Evolutionary conservation across 1,140 invertebrate genomes (phyloP), one percentile per base, ranked within the genome.

Genomic region (Eueides isabella): DNA sequence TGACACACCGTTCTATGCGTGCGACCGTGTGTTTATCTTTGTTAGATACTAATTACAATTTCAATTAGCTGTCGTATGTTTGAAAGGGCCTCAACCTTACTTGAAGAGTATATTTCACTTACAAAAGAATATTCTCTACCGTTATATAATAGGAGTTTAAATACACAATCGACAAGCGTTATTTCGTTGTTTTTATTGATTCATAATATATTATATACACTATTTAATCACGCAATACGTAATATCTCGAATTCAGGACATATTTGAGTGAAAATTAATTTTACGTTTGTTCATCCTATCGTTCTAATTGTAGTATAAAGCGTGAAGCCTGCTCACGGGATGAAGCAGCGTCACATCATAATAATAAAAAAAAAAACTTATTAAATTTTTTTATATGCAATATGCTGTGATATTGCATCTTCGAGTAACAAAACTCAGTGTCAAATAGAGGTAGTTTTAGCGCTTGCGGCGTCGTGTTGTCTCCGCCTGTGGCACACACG

Each of bases 361-460:
- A n/a, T n/a, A n/a, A n/a, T n/a, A n/a, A n/a, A n/a, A n/a, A n/a
- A n/a, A n/a, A n/a, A n/a, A n/a, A n/a, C n/a, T n/a, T n/a, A n/a
- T n/a, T n/a, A n/a, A n/a, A n/a, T n/a, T n/a, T n/a, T n/a, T n/a
- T n/a, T n/a, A n/a, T n/a, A n/a, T n/a, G n/a, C n/a, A n/a, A n/a
- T n/a, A n/a, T n/a, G n/a, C n/a, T n/a, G n/a, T 2, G 12, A 61
- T 61, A 61, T 61, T 61, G 61, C 29, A 31, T 64, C 16, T 64
- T 19, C 14, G 19, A 23, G 6, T 7, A 26, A 26, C 26, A 65
- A 65, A 35, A 35, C 23, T 35, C 63, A 4, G 19, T 65, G 63
- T 65, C 63, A 23, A n/a, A 65, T 72, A 61, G n/a, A 48, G 33
- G 70, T 65, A 72, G 64, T n/a, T 72, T 64, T 65, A 72, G 16